These are phyloP conservation scores for Siphlonurus alternatus DNA, from an alignment of 2,888 invertebrate genomes.

Conservation along the genomic window DNA sequence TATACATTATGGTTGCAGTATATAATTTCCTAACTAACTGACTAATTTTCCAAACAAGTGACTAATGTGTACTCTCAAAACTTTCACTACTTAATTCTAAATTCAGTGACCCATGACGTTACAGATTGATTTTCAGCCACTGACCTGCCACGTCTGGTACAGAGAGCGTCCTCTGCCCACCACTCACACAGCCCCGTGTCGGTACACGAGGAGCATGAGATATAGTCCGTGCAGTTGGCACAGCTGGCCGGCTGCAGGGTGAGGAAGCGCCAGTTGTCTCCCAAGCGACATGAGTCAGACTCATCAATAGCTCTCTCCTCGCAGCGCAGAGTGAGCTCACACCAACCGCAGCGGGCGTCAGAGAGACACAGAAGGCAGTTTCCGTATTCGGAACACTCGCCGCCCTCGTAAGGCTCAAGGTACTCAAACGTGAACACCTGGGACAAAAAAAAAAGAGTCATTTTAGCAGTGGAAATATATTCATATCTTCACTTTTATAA, in stretches of 20 bases:
- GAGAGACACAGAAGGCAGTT: slow-evolving; percentile 79
- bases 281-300: slow-evolving; percentile 18
- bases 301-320: slow-evolving; percentile 51
- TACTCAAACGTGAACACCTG: slow-evolving; percentile 72
- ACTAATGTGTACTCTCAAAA: too few species aligned
- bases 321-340: slow-evolving; percentile 56
- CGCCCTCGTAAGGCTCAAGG: slow-evolving; percentile 72
- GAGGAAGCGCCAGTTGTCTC: slow-evolving; percentile 58
- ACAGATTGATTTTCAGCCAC: too few species aligned
- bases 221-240: slow-evolving; percentile 75
- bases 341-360: slow-evolving; percentile 87
- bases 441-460: not conserved
- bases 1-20: too few species aligned
- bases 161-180: slow-evolving; percentile 79
- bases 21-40: too few species aligned
- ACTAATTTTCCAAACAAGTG: too few species aligned
- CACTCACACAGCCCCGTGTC: slow-evolving; percentile 70
- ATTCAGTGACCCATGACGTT: too few species aligned
- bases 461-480: too few species aligned
- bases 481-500: too few species aligned
- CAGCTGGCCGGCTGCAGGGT: slow-evolving; percentile 70
- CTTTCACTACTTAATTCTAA: too few species aligned
- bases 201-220: slow-evolving; percentile 74
- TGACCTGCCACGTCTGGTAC: slow-evolving; percentile 53
- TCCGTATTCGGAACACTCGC: slow-evolving; percentile 54